These are phyloP conservation scores for Nomada lathburiana DNA, from an alignment of 2,888 invertebrate species.

Conservation along the genomic window DNA sequence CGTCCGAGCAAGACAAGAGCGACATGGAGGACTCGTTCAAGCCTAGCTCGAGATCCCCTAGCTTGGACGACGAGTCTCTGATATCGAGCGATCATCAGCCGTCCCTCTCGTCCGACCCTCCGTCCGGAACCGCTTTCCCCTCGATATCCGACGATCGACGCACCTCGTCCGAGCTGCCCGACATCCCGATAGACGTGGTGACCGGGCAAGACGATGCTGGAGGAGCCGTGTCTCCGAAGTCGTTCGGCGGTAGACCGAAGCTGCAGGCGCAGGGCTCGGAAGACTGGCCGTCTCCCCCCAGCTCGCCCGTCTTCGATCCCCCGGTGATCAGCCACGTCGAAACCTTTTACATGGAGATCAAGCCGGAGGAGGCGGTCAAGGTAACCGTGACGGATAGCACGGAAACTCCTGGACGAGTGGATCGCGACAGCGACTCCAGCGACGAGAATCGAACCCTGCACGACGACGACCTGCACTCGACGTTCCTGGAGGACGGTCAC, in stretches of 20 bases:
- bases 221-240: conserved; percentile 76
- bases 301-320: conserved; percentile 89
- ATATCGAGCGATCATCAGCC: conserved; percentile 94
- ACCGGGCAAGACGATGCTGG: conserved; percentile 84
- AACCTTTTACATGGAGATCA: conserved; percentile 91
- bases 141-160: conserved; percentile 92
- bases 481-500: conserved; percentile 80
- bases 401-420: conserved; percentile 85
- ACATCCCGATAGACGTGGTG: conserved; percentile 91
- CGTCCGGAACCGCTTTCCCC: conserved; percentile 84
- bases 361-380: conserved; percentile 91
- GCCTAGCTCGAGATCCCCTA: conserved; percentile 93
- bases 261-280: conserved; percentile 88
- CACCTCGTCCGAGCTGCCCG: conserved; percentile 94
- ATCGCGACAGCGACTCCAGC: conserved; percentile 87
- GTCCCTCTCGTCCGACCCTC: conserved; percentile 93
- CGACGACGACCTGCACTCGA: conserved; percentile 86
- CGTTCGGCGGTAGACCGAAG: conserved; percentile 70
- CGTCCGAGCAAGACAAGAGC: conserved; percentile 93
- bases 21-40: conserved; percentile 94
- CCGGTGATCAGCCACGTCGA: conserved; percentile 91
- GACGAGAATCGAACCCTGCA: conserved; percentile 89
- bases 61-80: conserved; percentile 93
- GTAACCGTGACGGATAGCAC: conserved; percentile 90
- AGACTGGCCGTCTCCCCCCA: conserved; percentile 93